Percentiles rank a stretch among this genome's conserved stretches.
Conservation (phyloP, 2,113 vertebrate species). For the Micromys minutus region DNA sequence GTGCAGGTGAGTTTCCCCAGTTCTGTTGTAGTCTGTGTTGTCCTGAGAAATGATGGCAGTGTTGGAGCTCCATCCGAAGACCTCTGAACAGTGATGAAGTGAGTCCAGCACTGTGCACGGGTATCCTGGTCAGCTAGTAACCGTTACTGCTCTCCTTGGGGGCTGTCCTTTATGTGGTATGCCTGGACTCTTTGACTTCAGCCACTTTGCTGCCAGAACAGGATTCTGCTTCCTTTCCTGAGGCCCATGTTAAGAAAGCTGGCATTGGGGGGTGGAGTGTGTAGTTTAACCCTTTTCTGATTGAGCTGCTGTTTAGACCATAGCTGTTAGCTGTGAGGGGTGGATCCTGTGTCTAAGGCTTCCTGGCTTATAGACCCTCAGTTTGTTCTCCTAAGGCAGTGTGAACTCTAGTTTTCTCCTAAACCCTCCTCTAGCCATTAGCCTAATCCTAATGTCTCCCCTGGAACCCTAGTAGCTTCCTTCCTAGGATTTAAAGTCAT, state of each 20-base stretch:
- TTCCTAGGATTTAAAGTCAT: too few relatives aligned
- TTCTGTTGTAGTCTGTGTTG: too few relatives aligned
- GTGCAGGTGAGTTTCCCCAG: background rate
- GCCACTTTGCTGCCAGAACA: background rate
- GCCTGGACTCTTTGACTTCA: too few relatives aligned
- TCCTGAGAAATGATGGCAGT: background rate
- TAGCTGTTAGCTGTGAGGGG: background rate
- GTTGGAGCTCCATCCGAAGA: background rate
- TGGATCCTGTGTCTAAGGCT: background rate
- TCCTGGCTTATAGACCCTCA: background rate
- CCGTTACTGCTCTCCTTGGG: rapidly evolving
- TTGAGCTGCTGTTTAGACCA: background rate
- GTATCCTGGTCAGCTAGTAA: rapidly evolving
- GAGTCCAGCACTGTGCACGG: rapidly evolving
- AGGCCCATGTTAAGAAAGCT: background rate
- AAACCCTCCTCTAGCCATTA: background rate
- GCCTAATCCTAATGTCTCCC: background rate
- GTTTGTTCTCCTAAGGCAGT: background rate
- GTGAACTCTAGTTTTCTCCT: background rate
- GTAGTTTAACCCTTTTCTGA: background rate
- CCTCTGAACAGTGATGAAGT: background rate
- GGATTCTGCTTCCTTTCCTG: background rate
- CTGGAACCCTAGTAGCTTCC: background rate
- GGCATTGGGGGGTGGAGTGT: background rate
- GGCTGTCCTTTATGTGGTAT: background rate